Percentiles rank a stretch among this genome's conserved stretches.
These are phyloP conservation scores for Hafferia zeledoni DNA, from an alignment of 2,797 vertebrate species.

Conservation along the genomic window DNA sequence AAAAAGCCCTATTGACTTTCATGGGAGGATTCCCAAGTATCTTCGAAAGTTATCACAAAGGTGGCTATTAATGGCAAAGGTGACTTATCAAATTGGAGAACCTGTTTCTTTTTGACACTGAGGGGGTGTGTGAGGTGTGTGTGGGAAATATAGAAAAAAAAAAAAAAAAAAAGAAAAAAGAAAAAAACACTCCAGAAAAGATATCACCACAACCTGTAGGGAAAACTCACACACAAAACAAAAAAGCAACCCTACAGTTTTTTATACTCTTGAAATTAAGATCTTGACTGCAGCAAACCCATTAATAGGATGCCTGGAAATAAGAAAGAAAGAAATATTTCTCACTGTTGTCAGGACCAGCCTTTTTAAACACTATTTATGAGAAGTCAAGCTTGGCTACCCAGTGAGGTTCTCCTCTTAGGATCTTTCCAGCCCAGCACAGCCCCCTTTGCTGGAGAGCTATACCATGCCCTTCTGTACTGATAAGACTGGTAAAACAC, in stretches of 20 bases:
- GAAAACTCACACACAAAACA: not conserved
- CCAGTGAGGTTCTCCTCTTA: not conserved
- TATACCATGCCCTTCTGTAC: not conserved
- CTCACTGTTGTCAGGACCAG: not conserved
- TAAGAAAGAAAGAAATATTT: not conserved
- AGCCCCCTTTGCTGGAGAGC: not conserved
- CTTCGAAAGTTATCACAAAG: not conserved
- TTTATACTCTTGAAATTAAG: not conserved
- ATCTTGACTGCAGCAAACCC: not conserved
- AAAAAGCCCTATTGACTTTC: slow-evolving; percentile 22
- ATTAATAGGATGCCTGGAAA: not conserved
- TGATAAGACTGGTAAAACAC: not conserved
- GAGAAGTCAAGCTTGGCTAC: not conserved
- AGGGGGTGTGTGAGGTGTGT: too few relatives aligned
- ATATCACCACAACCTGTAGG: not conserved
- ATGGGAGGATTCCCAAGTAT: not conserved
- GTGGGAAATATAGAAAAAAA: not conserved
- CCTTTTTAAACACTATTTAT: not conserved
- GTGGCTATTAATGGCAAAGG: not conserved
- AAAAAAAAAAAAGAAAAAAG: not conserved
- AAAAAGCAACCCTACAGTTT: not conserved
- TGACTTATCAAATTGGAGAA: not conserved
- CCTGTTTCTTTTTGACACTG: not conserved
- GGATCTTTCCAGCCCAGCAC: not conserved
- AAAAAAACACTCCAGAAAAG: not conserved